phyloP scores from a whole-genome alignment of 1,140 invertebrate species.

The Lordiphosa collinella region DNA sequence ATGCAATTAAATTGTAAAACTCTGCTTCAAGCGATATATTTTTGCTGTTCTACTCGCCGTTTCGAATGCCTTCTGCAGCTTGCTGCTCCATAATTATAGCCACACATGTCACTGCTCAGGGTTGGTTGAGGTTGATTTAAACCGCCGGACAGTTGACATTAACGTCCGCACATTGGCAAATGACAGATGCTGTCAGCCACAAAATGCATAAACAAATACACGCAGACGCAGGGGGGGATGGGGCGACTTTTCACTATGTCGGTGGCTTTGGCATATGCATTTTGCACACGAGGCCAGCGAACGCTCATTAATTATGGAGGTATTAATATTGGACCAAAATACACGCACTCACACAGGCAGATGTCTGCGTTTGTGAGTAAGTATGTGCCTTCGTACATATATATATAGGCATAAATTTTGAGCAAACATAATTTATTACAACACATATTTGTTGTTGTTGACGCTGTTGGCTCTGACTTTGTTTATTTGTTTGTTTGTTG shows the following conservation, averaged over 20 bases:
- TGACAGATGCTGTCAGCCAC: constrained; percentile 76
- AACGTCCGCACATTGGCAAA: constrained; percentile 49
- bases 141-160: neutral
- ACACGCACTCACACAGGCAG: constrained; percentile 15
- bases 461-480: constrained; percentile 49
- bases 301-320: constrained; percentile 61
- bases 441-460: constrained; percentile 56
- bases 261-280: constrained; percentile 58
- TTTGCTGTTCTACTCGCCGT: too few species aligned
- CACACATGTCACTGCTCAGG: neutral
- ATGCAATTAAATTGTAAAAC: too few species aligned
- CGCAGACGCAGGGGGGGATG: constrained; percentile 6
- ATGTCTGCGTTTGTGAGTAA: neutral
- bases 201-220: constrained; percentile 62
- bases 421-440: constrained; percentile 56
- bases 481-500: constrained; percentile 58
- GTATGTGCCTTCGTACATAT: constrained; percentile 23
- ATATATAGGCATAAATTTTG: constrained; percentile 42
- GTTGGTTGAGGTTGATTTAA: constrained; percentile 4
- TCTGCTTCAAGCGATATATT: too few species aligned
- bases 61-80: too few species aligned
- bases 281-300: constrained; percentile 61
- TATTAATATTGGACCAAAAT: constrained; percentile 50
- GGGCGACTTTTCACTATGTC: constrained; percentile 13
- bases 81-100: too few species aligned